Percentiles rank a stretch among this genome's conserved stretches.
These are phyloP conservation scores for Miichthys miiuy DNA, from an alignment of 2,797 vertebrate species.

Conservation along the genomic window DNA sequence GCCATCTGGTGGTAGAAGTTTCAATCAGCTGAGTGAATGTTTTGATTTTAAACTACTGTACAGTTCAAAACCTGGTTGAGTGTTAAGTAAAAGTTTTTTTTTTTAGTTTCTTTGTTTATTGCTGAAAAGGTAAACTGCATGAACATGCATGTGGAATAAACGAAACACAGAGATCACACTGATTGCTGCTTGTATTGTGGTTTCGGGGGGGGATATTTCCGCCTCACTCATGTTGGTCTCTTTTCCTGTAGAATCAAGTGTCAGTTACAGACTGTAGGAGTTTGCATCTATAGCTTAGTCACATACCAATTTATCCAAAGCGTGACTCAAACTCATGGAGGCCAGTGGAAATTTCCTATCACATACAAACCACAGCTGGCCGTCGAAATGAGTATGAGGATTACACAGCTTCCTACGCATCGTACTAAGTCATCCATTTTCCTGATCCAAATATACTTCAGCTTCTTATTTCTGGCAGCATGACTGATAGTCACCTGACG, in stretches of 20 bases:
- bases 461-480: constrained; percentile 8
- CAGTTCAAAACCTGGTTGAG: background rate
- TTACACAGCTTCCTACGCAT: constrained; percentile 30
- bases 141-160: background rate
- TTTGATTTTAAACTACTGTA: background rate
- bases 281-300: background rate
- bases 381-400: constrained; percentile 46
- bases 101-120: too few relatives aligned
- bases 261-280: background rate
- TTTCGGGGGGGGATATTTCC: constrained; percentile 6
- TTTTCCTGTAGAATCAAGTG: background rate
- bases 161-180: background rate
- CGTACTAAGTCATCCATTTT: background rate
- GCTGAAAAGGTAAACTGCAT: background rate
- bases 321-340: constrained; percentile 56
- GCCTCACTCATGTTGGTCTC: background rate
- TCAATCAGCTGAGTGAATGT: background rate
- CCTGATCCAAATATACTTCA: background rate
- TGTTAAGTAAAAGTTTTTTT: background rate
- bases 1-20: background rate
- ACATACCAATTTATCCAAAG: background rate
- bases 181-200: background rate
- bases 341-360: constrained; percentile 52
- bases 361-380: background rate
- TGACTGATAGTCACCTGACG: constrained; percentile 35